Base-by-base conservation (phyloP, 2,113 vertebrate genomes). In the Sinocyclocheilus anshuiensis region DNA sequence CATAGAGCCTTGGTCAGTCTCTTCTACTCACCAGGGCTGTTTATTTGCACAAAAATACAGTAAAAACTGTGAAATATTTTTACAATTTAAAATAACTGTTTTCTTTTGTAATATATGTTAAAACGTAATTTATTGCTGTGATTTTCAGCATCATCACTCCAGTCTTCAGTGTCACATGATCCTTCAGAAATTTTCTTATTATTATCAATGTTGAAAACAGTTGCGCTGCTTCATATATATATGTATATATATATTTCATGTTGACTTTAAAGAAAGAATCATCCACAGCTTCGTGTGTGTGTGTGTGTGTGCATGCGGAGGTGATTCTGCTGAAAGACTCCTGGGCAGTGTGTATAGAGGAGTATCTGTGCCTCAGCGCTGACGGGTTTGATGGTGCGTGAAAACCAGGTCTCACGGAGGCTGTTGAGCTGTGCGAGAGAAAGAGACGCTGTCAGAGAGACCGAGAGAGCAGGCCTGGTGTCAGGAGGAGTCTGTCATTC, bases 301-400 rank as follows among this genome's bases (percentile, higher is more conserved):
- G 29, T 42, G 63, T 67, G 63, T 69, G 65, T 67, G 74, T 48
- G 65, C n/a, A 1, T 57, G 67, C 13, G 81, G 16, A 39, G 8
- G 61, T 79, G 89, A 88, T 86, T 81, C 79, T 76, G 5, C 63
- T 84, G 16, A 78, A 33, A 89, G 86, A 87, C 77, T 6, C 77
- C 63, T 83, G 76, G 80, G 88, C 83, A 77, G 87, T 85, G 53
- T 57, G 53, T 57, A 36, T 59, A 18, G 36, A 26, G 29, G 12
- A 61, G 67, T n/a, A 16, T 77, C 84, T 89, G 81, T 86, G 36
- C 80, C 88, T 90, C 77, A 26, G 71, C 24, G 59, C 90, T 89
- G 91, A 92, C 92, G 86, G 87, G 87, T 91, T 88, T 93, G 90
- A 92, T 92, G 92, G 90, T 91, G 90, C 85, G 86, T 92, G 90